Base-by-base conservation (phyloP, 2,797 vertebrate species). In the Scolopax rusticola region DNA sequence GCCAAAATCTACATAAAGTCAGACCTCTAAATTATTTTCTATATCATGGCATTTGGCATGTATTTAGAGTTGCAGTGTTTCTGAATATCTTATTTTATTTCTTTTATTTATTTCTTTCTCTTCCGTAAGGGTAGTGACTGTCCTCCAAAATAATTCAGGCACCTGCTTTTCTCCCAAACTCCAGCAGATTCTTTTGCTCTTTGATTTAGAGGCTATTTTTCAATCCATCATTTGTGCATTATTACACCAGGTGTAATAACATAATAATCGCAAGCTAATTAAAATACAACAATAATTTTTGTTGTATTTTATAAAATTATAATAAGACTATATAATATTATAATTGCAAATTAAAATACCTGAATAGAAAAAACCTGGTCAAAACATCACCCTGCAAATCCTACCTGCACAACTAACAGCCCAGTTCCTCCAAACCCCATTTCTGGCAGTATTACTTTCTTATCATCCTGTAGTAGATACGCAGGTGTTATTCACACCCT, bases 21-120 rank as follows among this genome's bases (percentile, higher is more conserved):
- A 70, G 56, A 36, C 16, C 6, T 69, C 36, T 36, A 8, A 45
- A 28, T 73, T 74, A 38, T 70, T 85, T 69, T 80, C 71, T 70
- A 6, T 48, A 9, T 28, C 0, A 0, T 50, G 32, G 15, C 28
- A 19, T 9, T 9, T 51, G 40, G 28, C 3, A 3, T 8, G 30
- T 63, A 43, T 70, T 79, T 36, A 61, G 40, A 19, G 30, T 12
- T 57, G 65, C 32, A 41, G 23, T 1, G 4, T 14, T 47, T 54
- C 51, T 80, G 48, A 79, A 60, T 28, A 56, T 8, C 4, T 43
- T 50, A 15, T 15, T 88, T 69, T n/a, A 36, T 48, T 77, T 33
- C 24, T 48, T 61, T 60, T 40, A 36, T 8, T 70, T 19, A 1
- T n/a, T 87, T 54, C 21, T 57, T 63, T 81, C 43, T 53, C 33